phyloP scores from a whole-genome alignment of 1,140 invertebrate genomes.

The Platyscapa corneri region DNA sequence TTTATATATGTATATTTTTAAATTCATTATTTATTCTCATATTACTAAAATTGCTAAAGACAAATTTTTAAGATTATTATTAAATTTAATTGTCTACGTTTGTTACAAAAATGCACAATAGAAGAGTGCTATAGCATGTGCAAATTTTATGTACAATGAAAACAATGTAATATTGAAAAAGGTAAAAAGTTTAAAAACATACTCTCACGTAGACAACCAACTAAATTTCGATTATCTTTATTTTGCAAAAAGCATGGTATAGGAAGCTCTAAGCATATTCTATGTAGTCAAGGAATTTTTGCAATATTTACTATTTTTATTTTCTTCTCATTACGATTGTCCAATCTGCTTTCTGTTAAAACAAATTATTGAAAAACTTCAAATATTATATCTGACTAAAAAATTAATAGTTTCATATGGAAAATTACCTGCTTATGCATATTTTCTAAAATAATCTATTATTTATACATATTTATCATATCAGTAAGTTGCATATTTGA shows the following conservation, averaged over 20 bases:
- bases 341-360: constrained; percentile 36
- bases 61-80: background rate
- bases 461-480: constrained; percentile 25
- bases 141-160: constrained; percentile 36
- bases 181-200: constrained; percentile 38
- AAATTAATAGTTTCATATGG: background rate
- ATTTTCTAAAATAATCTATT: constrained; percentile 33
- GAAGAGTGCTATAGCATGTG: background rate
- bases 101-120: constrained; percentile 30
- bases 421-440: constrained; percentile 35
- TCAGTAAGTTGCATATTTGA: constrained; percentile 6
- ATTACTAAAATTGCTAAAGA: background rate
- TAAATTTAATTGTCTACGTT: background rate
- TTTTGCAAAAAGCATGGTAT: constrained; percentile 47
- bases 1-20: background rate
- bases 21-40: background rate
- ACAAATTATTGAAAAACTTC: background rate
- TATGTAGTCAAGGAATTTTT: constrained; percentile 45
- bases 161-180: constrained; percentile 33
- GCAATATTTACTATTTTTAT: constrained; percentile 32
- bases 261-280: constrained; percentile 52
- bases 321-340: constrained; percentile 38
- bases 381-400: background rate
- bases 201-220: background rate
- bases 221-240: constrained; percentile 25